phyloP scores from a whole-genome alignment of 1,140 invertebrate genomes.

The Sycophila sp. region DNA sequence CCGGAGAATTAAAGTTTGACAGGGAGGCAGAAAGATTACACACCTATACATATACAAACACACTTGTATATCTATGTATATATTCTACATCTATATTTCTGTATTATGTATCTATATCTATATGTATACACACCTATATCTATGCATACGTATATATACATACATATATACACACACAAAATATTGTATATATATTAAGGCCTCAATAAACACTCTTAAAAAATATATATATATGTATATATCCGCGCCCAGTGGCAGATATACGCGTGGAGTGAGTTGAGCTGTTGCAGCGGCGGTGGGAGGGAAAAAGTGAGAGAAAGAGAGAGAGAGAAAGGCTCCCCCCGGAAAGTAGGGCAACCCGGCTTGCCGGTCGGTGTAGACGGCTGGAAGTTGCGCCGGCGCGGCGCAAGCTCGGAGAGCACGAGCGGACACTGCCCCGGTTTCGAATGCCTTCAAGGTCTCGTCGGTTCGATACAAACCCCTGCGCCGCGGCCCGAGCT shows the following conservation, averaged over 20 bases:
- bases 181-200: too few relatives aligned
- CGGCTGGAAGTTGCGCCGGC: slow-evolving; percentile 29
- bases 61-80: too few relatives aligned
- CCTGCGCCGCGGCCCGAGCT: neutral
- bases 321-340: neutral
- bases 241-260: too few relatives aligned
- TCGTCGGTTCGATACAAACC: slow-evolving; percentile 40
- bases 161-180: too few relatives aligned
- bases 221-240: too few relatives aligned
- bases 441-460: slow-evolving; percentile 62
- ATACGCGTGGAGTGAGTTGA: neutral
- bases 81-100: too few relatives aligned
- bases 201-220: too few relatives aligned
- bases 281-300: neutral
- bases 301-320: slow-evolving; percentile 20
- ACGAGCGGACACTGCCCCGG: slow-evolving; percentile 56
- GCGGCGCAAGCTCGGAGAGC: slow-evolving; percentile 43
- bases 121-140: too few relatives aligned
- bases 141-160: too few relatives aligned
- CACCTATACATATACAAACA: too few relatives aligned
- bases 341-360: slow-evolving; percentile 54
- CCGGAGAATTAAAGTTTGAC: neutral
- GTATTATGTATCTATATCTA: too few relatives aligned
- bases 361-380: slow-evolving; percentile 39
- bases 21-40: neutral